Percentiles rank a stretch among this genome's conserved stretches.
Conservation (phyloP, 2,888 invertebrate genomes). For the Tetranychus piercei region DNA sequence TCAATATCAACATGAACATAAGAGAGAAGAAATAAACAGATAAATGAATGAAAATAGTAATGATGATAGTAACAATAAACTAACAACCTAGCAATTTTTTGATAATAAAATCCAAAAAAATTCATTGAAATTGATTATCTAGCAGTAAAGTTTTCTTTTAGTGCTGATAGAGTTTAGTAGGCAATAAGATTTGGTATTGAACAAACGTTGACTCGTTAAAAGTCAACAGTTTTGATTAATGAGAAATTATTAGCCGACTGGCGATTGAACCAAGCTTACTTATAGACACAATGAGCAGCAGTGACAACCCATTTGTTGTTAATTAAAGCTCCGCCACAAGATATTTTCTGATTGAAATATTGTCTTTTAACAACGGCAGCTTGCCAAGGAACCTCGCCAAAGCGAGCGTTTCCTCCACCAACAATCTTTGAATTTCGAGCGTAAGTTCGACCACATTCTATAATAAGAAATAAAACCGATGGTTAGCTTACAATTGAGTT, state of each 20-base stretch:
- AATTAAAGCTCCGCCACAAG: conserved; percentile 73
- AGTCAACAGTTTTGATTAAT: too few species aligned
- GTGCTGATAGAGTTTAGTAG: neutral
- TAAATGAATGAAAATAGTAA: neutral
- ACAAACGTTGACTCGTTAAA: too few species aligned
- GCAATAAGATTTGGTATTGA: neutral
- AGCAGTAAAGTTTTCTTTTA: neutral
- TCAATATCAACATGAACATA: neutral
- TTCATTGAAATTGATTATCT: neutral
- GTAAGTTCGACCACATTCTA: conserved; percentile 78
- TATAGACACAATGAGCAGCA: conserved; percentile 50
- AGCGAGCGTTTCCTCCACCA: conserved; percentile 71
- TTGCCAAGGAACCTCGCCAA: conserved; percentile 85
- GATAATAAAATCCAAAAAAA: neutral
- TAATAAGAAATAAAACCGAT: conserved; percentile 29
- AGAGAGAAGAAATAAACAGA: too few species aligned
- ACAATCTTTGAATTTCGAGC: conserved; percentile 73
- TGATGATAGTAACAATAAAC: neutral
- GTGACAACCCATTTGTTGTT: conserved; percentile 81
- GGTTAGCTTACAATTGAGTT: conserved; percentile 5
- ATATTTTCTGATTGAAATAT: conserved; percentile 67
- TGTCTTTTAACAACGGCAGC: conserved; percentile 72
- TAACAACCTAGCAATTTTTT: neutral
- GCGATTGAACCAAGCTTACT: conserved; percentile 23
- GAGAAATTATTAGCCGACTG: neutral